These are phyloP conservation scores for Zaprionus kolodkinae DNA, from an alignment of 1,140 invertebrate genomes.

Conservation along the genomic window DNA sequence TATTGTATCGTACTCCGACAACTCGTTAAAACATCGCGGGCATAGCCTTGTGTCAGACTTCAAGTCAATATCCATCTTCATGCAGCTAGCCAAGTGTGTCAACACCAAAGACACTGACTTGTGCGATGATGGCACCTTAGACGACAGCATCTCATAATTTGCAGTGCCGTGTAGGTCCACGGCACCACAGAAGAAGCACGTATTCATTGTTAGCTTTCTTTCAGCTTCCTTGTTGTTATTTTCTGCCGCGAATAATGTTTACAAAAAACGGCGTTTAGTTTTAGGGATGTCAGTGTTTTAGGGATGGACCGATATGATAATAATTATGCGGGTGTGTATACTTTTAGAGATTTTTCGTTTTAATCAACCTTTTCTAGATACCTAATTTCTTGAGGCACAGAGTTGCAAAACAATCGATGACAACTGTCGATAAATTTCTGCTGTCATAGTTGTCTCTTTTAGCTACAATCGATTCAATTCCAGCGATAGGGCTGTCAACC, in stretches of 20 bases:
- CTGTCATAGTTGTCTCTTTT: neutral
- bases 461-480: neutral
- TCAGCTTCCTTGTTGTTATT: constrained; percentile 3
- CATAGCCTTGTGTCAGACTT: constrained; percentile 56
- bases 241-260: constrained; percentile 27
- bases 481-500: constrained; percentile 9
- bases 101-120: constrained; percentile 69
- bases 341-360: constrained; percentile 48
- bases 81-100: constrained; percentile 71
- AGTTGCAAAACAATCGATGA: constrained; percentile 41
- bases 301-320: constrained; percentile 56
- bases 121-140: constrained; percentile 72
- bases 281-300: constrained; percentile 56
- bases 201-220: constrained; percentile 51
- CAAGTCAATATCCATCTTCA: constrained; percentile 60
- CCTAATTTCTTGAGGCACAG: constrained; percentile 27
- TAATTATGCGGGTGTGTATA: constrained; percentile 32
- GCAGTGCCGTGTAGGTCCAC: constrained; percentile 53
- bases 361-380: constrained; percentile 42
- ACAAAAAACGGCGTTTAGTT: constrained; percentile 39
- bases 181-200: constrained; percentile 71
- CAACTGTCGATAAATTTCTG: constrained; percentile 6
- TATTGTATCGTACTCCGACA: constrained; percentile 72
- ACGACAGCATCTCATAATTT: constrained; percentile 50
- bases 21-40: constrained; percentile 64